Percentiles rank a stretch among this genome's conserved stretches.
phyloP scores from a whole-genome alignment of 2,888 invertebrate species.

The Ectobius pallidus region DNA sequence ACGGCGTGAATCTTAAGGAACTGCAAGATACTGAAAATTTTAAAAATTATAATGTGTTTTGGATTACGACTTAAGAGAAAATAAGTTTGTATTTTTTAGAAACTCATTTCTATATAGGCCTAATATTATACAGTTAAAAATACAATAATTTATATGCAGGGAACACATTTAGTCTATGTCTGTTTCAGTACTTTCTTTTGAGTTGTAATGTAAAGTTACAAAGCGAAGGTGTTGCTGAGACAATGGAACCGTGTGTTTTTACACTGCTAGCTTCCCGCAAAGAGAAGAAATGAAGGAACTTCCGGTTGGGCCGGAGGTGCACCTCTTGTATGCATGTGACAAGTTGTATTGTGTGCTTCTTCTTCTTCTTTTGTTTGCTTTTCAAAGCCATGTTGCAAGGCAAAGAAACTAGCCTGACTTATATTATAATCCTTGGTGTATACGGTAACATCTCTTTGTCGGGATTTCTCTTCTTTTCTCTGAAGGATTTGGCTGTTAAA shows the following conservation, averaged over 20 bases:
- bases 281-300: background rate
- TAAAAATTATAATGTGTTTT: no score
- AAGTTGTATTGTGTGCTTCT: background rate
- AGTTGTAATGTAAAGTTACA: no score
- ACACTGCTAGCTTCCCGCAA: no score
- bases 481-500: conserved; percentile 9
- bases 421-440: background rate
- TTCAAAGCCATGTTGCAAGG: background rate
- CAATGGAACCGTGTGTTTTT: background rate
- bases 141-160: no score
- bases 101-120: no score
- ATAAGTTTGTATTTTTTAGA: no score
- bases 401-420: background rate
- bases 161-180: no score
- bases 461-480: background rate
- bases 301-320: conserved; percentile 20
- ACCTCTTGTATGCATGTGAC: conserved; percentile 5
- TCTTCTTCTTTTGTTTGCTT: background rate
- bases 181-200: no score
- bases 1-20: no score
- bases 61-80: no score
- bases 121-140: no score
- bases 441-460: conserved; percentile 20
- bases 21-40: no score
- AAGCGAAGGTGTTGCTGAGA: background rate